Evolutionary conservation across 2,797 vertebrate genomes (phyloP).

Genomic region (Lepus oiostolus): DNA sequence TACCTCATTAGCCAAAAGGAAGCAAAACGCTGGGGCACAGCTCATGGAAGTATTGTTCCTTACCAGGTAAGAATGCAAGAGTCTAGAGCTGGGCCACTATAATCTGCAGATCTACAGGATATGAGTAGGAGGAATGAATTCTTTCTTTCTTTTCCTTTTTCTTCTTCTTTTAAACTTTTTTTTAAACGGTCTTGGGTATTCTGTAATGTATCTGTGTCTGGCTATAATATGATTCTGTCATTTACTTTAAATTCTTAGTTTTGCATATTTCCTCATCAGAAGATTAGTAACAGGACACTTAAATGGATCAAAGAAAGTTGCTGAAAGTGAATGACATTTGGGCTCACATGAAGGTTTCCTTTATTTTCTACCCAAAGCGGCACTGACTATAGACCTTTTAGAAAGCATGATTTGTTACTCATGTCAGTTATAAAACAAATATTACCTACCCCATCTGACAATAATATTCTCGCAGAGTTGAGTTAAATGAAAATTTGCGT

Average conservation of each 20-base stretch:
- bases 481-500: conserved; percentile 62
- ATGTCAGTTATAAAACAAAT: conserved; percentile 67
- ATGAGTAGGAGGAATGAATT: conserved; percentile 4
- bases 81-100: background rate
- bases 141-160: conserved; percentile 30
- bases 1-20: conserved; percentile 94
- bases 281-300: conserved; percentile 86
- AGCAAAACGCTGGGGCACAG: conserved; percentile 95
- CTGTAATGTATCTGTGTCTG: conserved; percentile 64
- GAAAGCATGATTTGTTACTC: conserved; percentile 59
- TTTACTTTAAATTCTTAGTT: conserved; percentile 78
- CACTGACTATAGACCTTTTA: conserved; percentile 64
- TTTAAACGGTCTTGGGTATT: background rate
- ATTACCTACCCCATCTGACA: conserved; percentile 69
- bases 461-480: conserved; percentile 65
- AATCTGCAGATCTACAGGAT: conserved; percentile 63
- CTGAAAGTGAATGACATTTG: conserved; percentile 81
- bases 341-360: conserved; percentile 67
- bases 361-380: conserved; percentile 48
- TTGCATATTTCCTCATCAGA: conserved; percentile 77
- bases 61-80: conserved; percentile 93
- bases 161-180: background rate
- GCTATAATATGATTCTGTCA: conserved; percentile 80
- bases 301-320: conserved; percentile 84
- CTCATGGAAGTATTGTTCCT: conserved; percentile 97